A percentile compares a stretch with the other conserved stretches of the same genome.
Evolutionary conservation across 2,113 vertebrate species (phyloP).

Genomic region (Ictidomys tridecemlineatus): DNA sequence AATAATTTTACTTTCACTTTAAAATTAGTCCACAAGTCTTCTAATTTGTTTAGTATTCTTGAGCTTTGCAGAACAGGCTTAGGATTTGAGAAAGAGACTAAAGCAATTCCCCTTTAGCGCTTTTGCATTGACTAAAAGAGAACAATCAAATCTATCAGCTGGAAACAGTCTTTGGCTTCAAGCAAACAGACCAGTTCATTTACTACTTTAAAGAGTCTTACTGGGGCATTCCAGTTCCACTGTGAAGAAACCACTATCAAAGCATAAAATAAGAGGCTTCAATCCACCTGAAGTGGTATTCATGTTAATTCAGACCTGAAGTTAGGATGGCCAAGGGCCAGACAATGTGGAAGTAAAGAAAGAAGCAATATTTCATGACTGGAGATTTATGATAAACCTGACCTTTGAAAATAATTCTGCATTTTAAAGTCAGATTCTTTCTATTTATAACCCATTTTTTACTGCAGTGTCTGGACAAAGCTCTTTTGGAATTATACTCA

Average conservation of each 20-base stretch:
- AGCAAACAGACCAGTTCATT: constrained; percentile 63
- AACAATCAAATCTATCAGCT: constrained; percentile 74
- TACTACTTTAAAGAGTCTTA: constrained; percentile 33
- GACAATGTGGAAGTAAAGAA: background rate
- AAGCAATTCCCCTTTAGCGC: background rate
- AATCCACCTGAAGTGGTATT: background rate
- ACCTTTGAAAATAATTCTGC: constrained; percentile 46
- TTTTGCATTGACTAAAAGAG: constrained; percentile 60
- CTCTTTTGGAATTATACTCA: background rate
- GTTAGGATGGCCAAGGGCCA: background rate
- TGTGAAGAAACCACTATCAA: constrained; percentile 17
- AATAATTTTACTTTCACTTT: constrained; percentile 39
- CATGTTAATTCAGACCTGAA: background rate
- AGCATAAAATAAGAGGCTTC: background rate
- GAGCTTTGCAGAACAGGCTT: constrained; percentile 43
- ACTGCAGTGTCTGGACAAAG: background rate
- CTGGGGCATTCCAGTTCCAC: background rate
- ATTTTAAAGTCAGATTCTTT: constrained; percentile 11
- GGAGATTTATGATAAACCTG: constrained; percentile 41
- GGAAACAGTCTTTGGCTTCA: constrained; percentile 66
- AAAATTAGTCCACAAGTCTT: constrained; percentile 54
- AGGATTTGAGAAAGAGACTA: constrained; percentile 29
- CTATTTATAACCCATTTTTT: background rate
- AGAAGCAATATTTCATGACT: background rate
- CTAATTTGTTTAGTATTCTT: constrained; percentile 66